Evolutionary conservation across 2,113 vertebrate genomes (phyloP), one percentile per base, ranked within the genome.

Genomic region (Propithecus coquereli): DNA sequence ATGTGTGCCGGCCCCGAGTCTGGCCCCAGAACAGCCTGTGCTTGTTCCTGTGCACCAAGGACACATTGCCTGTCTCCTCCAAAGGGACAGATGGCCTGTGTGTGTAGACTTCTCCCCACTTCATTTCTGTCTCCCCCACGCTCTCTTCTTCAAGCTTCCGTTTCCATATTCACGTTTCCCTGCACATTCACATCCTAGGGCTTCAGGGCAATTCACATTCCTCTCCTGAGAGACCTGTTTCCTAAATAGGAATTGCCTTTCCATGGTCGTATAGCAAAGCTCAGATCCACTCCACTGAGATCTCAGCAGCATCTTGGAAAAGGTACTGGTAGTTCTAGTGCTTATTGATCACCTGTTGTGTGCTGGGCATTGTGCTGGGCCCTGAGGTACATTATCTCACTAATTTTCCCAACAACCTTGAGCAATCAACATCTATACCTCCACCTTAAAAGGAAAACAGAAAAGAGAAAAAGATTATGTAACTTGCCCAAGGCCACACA

Each of bases 51-150:
- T 2, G 22, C 7, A 40, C 84, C 74, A 84, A 87, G 76, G 91
- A 90, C 85, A 77, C 23, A 0, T 9, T 5, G 16, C 54, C 89
- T 8, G 0, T 45, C 82, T 54, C 77, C 47, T 81, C 88, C 65
- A 23, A 37, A 71, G 25, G 88, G 71, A 71, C 85, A 94, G 90
- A 84, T 52, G 94, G 93, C 54, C 45, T 54, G 13, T 65, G 32
- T 13, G 66, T 52, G 45, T 25, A 76, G 37, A 79, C 79, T 40
- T 63, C 52, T 77, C 61, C 73, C 61, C 63, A 11, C 68, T 59
- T 57, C 61, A 6, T 40, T 27, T 73, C 65, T 27, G 43, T 68
- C 90, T 83, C 22, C 57, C 89, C 66, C 66, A 18, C 32, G 45
- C 17, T 16, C 50, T 40, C 65, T n/a, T 8, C 52, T 12, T 71